These are phyloP conservation scores for Ennomos fuscantarius DNA, from an alignment of 2,888 invertebrate species.

Conservation along the genomic window DNA sequence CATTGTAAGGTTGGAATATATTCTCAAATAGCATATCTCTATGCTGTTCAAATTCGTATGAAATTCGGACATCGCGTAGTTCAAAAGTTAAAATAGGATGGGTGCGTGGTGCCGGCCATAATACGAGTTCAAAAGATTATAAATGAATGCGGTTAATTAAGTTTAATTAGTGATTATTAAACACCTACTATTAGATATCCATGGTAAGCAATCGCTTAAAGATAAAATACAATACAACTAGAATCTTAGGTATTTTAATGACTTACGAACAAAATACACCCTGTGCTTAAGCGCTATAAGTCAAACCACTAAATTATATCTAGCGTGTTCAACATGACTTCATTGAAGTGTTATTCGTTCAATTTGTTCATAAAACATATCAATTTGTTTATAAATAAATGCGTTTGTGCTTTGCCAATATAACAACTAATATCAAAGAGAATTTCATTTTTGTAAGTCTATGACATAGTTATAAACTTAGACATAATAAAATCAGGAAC, in stretches of 20 bases:
- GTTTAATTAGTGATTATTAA: constrained; percentile 39
- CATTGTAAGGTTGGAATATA: constrained; percentile 21
- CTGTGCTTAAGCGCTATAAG: constrained; percentile 65
- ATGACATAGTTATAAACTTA: neutral
- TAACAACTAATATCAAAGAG: no score
- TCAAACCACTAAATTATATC: constrained; percentile 49
- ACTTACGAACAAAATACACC: constrained; percentile 59
- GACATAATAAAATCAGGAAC: neutral
- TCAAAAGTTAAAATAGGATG: constrained; percentile 25
- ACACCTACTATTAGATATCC: constrained; percentile 43
- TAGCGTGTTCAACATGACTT: constrained; percentile 45
- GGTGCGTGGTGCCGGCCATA: constrained; percentile 41
- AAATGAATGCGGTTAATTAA: constrained; percentile 37
- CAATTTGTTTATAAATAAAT: neutral
- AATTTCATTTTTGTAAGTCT: no score
- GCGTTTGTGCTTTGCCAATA: neutral
- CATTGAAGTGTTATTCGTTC: constrained; percentile 22
- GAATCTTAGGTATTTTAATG: constrained; percentile 46
- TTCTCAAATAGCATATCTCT: constrained; percentile 17
- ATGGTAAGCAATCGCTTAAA: constrained; percentile 44
- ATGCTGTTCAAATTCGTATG: constrained; percentile 11
- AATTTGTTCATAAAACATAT: constrained; percentile 7
- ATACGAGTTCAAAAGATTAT: constrained; percentile 39
- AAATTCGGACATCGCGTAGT: constrained; percentile 9
- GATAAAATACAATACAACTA: constrained; percentile 38